These are phyloP conservation scores for Danio choprae DNA, from an alignment of 2,797 vertebrate genomes.

Conservation along the genomic window DNA sequence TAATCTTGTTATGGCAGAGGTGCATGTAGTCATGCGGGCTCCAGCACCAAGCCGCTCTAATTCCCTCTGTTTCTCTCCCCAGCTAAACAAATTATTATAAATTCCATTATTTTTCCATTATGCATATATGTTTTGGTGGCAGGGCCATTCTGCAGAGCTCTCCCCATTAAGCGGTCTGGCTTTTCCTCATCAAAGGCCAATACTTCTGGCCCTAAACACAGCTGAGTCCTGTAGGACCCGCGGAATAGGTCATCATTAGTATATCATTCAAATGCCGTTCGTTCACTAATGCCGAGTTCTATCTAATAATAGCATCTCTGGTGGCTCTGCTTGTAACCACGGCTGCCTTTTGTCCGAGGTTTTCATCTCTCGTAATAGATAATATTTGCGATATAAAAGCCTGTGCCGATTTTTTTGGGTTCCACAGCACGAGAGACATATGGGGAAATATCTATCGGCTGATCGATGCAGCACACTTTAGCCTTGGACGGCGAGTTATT, in stretches of 20 bases:
- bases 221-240: slow-evolving; percentile 76
- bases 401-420: slow-evolving; percentile 56
- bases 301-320: slow-evolving; percentile 59
- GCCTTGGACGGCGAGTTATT: slow-evolving; percentile 68
- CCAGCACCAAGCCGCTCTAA: slow-evolving; percentile 61
- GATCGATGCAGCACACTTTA: slow-evolving; percentile 71
- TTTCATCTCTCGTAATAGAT: slow-evolving; percentile 69
- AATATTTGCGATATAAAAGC: slow-evolving; percentile 47
- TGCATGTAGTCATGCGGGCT: slow-evolving; percentile 76
- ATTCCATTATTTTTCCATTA: slow-evolving; percentile 84
- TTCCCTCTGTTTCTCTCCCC: slow-evolving; percentile 63
- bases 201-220: slow-evolving; percentile 74
- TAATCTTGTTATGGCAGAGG: slow-evolving; percentile 82
- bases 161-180: slow-evolving; percentile 74
- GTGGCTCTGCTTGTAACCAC: slow-evolving; percentile 50
- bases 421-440: slow-evolving; percentile 70
- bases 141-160: slow-evolving; percentile 63
- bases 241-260: slow-evolving; percentile 80
- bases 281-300: slow-evolving; percentile 59
- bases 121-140: slow-evolving; percentile 79
- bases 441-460: slow-evolving; percentile 69
- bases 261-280: slow-evolving; percentile 71
- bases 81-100: slow-evolving; percentile 82
- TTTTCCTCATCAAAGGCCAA: slow-evolving; percentile 80
- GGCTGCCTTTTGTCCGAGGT: slow-evolving; percentile 54